These are phyloP conservation scores for Dinothrombium tinctorium DNA, from an alignment of 1,140 invertebrate genomes.

Conservation along the genomic window DNA sequence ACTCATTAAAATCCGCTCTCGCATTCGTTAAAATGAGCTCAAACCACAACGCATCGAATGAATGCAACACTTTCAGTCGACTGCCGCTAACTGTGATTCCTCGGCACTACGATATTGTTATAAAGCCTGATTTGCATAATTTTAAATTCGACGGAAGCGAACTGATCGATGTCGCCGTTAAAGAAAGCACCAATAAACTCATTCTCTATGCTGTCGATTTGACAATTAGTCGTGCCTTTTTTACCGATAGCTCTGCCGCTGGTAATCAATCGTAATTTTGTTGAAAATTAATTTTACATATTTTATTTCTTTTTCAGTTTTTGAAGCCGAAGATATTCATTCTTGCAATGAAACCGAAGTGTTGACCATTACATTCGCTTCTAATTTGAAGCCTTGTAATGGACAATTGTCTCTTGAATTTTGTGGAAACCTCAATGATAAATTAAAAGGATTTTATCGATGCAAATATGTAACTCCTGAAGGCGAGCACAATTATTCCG, in stretches of 20 bases:
- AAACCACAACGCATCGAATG: too few species aligned
- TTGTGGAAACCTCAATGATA: constrained; percentile 63
- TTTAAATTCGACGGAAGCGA: background rate
- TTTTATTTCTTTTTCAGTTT: too few species aligned
- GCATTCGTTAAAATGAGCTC: too few species aligned
- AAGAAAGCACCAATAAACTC: background rate
- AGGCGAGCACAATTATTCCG: constrained; percentile 54
- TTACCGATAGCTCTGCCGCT: too few species aligned
- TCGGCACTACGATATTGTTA: background rate
- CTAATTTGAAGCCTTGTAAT: constrained; percentile 31
- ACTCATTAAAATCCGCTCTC: too few species aligned
- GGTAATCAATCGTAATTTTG: too few species aligned
- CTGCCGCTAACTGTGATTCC: background rate
- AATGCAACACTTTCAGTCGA: too few species aligned
- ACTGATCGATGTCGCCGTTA: background rate
- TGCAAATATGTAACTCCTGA: constrained; percentile 44
- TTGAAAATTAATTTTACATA: too few species aligned
- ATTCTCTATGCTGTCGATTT: background rate
- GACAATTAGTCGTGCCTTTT: background rate
- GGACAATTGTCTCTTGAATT: constrained; percentile 47
- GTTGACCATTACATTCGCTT: constrained; percentile 35
- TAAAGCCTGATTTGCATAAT: background rate
- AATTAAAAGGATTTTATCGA: constrained; percentile 80
- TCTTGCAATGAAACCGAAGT: too few species aligned
- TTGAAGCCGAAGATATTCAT: too few species aligned